Evolutionary conservation across 2,888 invertebrate genomes (phyloP).

Genomic region (Eupithecia pulchellata): DNA sequence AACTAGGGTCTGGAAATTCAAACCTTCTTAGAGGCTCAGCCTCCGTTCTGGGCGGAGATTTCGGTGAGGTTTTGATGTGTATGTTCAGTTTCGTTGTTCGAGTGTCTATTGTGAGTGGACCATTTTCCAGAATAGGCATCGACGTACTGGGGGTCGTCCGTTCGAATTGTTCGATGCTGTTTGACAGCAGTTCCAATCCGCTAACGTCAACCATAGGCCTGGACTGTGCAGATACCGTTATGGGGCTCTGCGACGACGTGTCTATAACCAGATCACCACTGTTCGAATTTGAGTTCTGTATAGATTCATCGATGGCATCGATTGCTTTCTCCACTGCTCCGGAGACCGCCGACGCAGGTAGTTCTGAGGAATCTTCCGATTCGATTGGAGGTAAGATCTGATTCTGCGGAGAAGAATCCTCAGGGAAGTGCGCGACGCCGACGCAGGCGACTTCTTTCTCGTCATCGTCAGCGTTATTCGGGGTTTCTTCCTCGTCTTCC

Average conservation of each 20-base stretch:
- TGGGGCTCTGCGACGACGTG: constrained; percentile 68
- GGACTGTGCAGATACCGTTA: constrained; percentile 47
- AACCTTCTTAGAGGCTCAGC: constrained; percentile 71
- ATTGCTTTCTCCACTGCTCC: constrained; percentile 77
- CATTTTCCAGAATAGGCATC: constrained; percentile 67
- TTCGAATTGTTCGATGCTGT: constrained; percentile 93
- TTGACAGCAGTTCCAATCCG: constrained; percentile 92
- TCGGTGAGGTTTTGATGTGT: constrained; percentile 76
- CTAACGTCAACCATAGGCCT: constrained; percentile 88
- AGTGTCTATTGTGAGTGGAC: constrained; percentile 73
- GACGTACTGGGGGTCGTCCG: constrained; percentile 75
- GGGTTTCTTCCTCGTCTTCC: constrained; percentile 88
- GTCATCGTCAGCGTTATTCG: constrained; percentile 77
- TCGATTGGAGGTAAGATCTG: constrained; percentile 63
- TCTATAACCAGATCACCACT: constrained; percentile 77
- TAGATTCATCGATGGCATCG: constrained; percentile 72
- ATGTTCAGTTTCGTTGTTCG: constrained; percentile 75
- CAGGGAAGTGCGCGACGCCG: constrained; percentile 79
- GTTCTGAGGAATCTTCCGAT: constrained; percentile 76
- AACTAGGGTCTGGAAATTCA: constrained; percentile 66
- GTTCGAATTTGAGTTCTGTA: constrained; percentile 68
- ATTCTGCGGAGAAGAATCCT: constrained; percentile 60
- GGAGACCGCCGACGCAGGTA: constrained; percentile 62
- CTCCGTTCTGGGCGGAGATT: constrained; percentile 73
- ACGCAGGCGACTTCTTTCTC: constrained; percentile 78